Conservation (phyloP, 2,113 vertebrate genomes). For the Oenanthe melanoleuca region DNA sequence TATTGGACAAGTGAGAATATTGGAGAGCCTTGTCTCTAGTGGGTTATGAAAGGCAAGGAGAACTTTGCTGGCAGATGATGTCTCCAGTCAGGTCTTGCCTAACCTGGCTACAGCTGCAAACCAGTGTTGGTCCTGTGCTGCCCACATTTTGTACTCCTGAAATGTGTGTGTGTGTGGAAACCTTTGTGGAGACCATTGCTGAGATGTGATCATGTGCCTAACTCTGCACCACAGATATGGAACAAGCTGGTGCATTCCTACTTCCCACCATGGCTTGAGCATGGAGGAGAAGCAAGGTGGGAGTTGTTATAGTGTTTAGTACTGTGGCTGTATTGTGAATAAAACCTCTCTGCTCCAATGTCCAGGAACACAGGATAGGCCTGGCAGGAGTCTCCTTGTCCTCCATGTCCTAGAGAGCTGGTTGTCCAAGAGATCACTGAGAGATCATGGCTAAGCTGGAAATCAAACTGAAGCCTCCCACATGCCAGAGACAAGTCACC, state of each 20-base stretch:
- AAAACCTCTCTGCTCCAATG: not conserved
- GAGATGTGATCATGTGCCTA: not conserved
- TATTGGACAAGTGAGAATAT: no score
- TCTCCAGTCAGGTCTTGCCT: rapidly evolving
- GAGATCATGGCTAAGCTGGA: not conserved
- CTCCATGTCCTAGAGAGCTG: not conserved
- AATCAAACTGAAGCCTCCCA: not conserved
- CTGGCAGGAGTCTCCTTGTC: not conserved
- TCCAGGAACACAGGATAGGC: not conserved
- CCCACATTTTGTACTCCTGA: rapidly evolving
- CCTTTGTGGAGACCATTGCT: not conserved
- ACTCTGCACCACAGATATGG: not conserved
- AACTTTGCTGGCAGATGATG: not conserved
- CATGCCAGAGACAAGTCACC: rapidly evolving
- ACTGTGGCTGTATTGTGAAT: not conserved
- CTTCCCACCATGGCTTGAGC: not conserved
- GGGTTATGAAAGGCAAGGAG: not conserved
- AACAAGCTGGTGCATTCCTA: not conserved
- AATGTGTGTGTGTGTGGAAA: not conserved
- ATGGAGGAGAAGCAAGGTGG: not conserved
- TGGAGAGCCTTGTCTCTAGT: not conserved
- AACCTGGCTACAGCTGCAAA: not conserved
- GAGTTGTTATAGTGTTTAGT: not conserved
- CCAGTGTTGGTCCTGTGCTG: not conserved
- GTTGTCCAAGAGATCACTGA: not conserved